Conservation (phyloP, 2,888 invertebrate genomes). For the Ashinkailepas kermadecensis region DNA sequence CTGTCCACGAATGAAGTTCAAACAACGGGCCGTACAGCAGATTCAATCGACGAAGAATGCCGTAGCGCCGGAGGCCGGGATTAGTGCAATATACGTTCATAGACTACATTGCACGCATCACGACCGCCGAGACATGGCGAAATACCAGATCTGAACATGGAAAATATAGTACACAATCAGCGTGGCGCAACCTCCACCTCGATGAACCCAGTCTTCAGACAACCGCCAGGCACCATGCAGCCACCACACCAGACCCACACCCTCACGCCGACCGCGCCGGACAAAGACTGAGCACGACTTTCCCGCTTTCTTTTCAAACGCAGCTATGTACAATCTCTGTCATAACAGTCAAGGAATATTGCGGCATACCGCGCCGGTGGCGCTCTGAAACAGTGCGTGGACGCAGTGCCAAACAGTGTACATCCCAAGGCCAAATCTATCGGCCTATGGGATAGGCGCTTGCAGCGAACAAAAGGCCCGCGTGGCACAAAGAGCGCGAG, state of each 20-base stretch:
- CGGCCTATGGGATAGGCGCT: conserved; percentile 13
- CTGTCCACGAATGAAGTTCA: no score
- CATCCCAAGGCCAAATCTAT: conserved; percentile 9
- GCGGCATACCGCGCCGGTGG: not conserved
- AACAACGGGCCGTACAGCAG: no score
- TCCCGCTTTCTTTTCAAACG: conserved; percentile 22
- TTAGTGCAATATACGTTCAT: conserved; percentile 7
- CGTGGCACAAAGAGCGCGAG: conserved; percentile 15
- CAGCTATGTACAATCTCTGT: not conserved
- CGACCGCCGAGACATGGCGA: not conserved
- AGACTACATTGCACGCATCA: conserved; percentile 13
- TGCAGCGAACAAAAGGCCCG: conserved; percentile 11
- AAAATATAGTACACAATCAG: no score
- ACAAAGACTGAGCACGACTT: conserved; percentile 14
- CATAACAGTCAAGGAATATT: not conserved
- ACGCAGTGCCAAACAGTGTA: not conserved
- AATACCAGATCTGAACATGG: no score
- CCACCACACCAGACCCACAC: not conserved
- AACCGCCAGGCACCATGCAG: not conserved
- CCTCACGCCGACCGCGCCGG: no score
- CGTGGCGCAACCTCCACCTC: no score
- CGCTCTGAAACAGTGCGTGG: not conserved
- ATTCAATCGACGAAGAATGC: not conserved
- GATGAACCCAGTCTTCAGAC: no score
- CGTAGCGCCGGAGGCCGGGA: conserved; percentile 18